Evolutionary conservation across 1,140 invertebrate genomes (phyloP), one percentile per base, ranked within the genome.

Genomic region (Anastatus disparis): DNA sequence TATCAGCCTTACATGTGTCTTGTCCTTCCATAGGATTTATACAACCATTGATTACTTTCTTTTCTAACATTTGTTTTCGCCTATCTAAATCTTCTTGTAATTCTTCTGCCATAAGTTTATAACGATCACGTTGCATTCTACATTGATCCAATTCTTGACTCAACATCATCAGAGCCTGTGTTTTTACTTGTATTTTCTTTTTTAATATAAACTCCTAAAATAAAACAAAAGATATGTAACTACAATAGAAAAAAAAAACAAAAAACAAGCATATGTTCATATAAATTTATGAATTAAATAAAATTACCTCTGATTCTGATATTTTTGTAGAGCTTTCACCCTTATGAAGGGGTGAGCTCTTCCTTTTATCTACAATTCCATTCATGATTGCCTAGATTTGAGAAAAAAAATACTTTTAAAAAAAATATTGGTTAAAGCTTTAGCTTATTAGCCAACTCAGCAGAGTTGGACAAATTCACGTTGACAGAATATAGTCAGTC

Each of bases 91-190:
- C 87, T 68, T 90, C 87, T 76, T 92, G 88, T 22, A 94, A 83
- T 72, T 95, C 93, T 80, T 95, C 93, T 3, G 93, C 92, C 87
- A 95, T 90, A 22, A 94, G 79, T 82, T 93, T 94, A 76, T 92
- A 95, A 78, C 93, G 91, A 82, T 96, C 93, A 52, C 92, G 83
- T 78, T 96, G 93, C 69, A 88, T 90, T 70, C 91, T 90, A 80
- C 91, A 93, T 84, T 93, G 89, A 71, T 94, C 91, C 50, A 95
- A 82, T 78, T 95, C 93, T 77, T 91, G 89, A 66, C 89, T 93
- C 76, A 95, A 84, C 61, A 94, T 93, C 3, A 90, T 82, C 44
- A 95, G 76, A 4, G 93, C 93, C 83, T 95, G 93, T 44, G 91
- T 88, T 84, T 95, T 95, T 77, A 93, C 92, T 77, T 94, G 90